A percentile compares a stretch with the other conserved stretches of the same genome.
These are phyloP conservation scores for Palaemon carinicauda DNA, from an alignment of 1,140 invertebrate genomes.

Conservation along the genomic window DNA sequence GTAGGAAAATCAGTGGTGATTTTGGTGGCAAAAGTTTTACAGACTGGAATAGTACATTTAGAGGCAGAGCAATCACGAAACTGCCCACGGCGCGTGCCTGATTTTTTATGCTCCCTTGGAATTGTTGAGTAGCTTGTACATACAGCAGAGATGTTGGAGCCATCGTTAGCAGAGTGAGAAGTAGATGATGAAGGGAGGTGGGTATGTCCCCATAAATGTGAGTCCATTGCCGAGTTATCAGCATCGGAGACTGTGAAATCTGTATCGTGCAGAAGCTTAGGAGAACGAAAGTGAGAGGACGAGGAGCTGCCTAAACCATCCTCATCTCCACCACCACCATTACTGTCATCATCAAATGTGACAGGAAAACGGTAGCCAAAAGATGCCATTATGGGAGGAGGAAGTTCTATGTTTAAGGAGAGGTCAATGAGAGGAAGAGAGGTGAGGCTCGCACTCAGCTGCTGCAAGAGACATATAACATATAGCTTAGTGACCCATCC, in stretches of 20 bases:
- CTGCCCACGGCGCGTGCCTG: constrained; percentile 34
- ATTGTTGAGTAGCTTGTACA: constrained; percentile 24
- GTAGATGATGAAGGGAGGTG: constrained; percentile 16
- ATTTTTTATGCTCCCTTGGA: constrained; percentile 1
- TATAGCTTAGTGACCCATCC: background rate
- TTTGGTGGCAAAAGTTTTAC: constrained; percentile 11
- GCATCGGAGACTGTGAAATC: background rate
- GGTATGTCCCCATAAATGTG: constrained; percentile 11
- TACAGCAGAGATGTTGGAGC: constrained; percentile 34
- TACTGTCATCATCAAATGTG: constrained; percentile 25
- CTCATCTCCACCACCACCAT: background rate
- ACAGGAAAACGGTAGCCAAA: constrained; percentile 41
- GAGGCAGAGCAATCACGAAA: constrained; percentile 21
- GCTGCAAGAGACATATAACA: constrained; percentile 37
- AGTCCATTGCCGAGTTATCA: constrained; percentile 12
- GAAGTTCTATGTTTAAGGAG: constrained; percentile 53
- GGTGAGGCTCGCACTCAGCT: constrained; percentile 52
- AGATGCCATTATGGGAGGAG: constrained; percentile 55
- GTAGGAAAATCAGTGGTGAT: constrained; percentile 1
- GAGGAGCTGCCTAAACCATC: background rate
- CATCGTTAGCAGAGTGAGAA: constrained; percentile 13
- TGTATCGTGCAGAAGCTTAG: constrained; percentile 36
- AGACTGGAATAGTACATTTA: constrained; percentile 16
- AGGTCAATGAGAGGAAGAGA: constrained; percentile 55
- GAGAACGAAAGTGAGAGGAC: background rate